Percentiles rank a stretch among this genome's conserved stretches.
phyloP scores from a whole-genome alignment of 2,113 vertebrate genomes.

The Xiphophorus couchianus region DNA sequence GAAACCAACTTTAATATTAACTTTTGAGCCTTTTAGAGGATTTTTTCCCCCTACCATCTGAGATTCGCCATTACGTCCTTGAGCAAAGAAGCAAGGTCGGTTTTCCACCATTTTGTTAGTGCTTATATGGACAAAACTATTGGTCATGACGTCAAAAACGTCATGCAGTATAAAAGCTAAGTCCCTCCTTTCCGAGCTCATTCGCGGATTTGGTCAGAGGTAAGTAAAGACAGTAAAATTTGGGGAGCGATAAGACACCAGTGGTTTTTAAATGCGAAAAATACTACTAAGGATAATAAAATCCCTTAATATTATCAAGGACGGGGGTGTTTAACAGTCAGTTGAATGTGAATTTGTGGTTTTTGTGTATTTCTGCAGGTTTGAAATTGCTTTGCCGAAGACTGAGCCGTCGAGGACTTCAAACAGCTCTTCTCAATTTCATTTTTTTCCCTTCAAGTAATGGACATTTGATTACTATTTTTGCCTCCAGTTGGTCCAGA shows the following conservation, averaged over 20 bases:
- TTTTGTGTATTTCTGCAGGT: conserved; percentile 81
- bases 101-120: conserved; percentile 62
- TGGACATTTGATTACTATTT: conserved; percentile 86
- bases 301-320: neutral
- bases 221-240: conserved; percentile 69
- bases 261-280: conserved; percentile 31
- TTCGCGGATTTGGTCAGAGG: conserved; percentile 85
- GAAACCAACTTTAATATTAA: rapidly evolving
- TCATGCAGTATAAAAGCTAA: conserved; percentile 75
- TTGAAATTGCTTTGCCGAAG: conserved; percentile 75
- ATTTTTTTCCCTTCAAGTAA: conserved; percentile 84
- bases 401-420: conserved; percentile 80
- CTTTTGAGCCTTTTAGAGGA: neutral
- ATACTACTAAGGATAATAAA: neutral
- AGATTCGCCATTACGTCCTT: conserved; percentile 70
- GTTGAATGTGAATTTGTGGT: conserved; percentile 55
- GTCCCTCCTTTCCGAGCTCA: conserved; percentile 63
- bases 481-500: conserved; percentile 81
- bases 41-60: neutral
- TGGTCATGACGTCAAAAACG: conserved; percentile 72
- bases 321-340: neutral
- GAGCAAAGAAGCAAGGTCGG: conserved; percentile 22
- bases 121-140: conserved; percentile 9
- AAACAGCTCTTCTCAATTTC: conserved; percentile 78
- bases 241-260: conserved; percentile 11